A percentile compares a stretch with the other conserved stretches of the same genome.
phyloP scores from a whole-genome alignment of 2,797 vertebrate species.

The Muraenolepis orangiensis region DNA sequence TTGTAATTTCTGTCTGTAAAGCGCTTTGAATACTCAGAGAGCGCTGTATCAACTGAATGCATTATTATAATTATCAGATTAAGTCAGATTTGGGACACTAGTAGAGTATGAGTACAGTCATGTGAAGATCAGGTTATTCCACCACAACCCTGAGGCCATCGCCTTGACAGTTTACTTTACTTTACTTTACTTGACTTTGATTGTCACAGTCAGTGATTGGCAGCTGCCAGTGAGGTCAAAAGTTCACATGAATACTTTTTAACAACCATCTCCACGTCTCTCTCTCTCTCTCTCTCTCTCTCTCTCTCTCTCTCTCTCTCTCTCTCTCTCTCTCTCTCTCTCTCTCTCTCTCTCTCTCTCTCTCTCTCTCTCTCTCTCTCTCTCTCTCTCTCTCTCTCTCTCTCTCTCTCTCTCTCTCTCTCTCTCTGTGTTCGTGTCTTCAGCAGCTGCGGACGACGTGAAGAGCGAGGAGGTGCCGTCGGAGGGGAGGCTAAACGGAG shows the following conservation, averaged over 20 bases:
- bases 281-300: background rate
- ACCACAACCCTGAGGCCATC: background rate
- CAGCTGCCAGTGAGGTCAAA: background rate
- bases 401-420: background rate
- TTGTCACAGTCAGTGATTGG: background rate
- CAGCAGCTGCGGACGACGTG: slow-evolving; percentile 64
- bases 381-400: too few relatives aligned
- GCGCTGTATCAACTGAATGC: too few relatives aligned
- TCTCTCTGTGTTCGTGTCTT: background rate
- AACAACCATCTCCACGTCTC: background rate
- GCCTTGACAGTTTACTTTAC: background rate
- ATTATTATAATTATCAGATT: background rate
- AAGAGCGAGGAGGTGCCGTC: slow-evolving; percentile 78
- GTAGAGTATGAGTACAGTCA: background rate
- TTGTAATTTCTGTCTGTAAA: too few relatives aligned
- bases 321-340: background rate
- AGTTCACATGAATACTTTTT: background rate
- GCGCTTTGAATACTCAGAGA: too few relatives aligned
- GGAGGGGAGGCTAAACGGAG: slow-evolving; percentile 85
- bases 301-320: background rate
- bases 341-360: too few relatives aligned
- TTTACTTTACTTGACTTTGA: background rate
- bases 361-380: too few relatives aligned
- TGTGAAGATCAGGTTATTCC: background rate
- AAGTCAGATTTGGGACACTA: background rate